A percentile compares a stretch with the other conserved stretches of the same genome.
Conservation (phyloP, 2,888 invertebrate genomes). For the Saturnia japonica region DNA sequence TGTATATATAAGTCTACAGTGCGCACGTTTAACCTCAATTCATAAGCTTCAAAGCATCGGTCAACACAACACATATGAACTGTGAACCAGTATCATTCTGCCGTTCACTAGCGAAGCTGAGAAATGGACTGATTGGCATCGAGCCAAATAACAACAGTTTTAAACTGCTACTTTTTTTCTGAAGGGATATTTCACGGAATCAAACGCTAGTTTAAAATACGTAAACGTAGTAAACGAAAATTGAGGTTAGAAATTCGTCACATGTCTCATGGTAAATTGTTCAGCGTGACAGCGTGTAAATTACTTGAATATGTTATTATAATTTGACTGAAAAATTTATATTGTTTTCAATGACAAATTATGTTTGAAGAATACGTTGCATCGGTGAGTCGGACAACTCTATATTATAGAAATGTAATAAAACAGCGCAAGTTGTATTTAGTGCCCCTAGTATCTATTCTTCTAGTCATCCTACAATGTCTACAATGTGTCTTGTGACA, state of each 20-base stretch:
- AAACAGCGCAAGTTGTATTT: conserved; percentile 24
- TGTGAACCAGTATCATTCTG: conserved; percentile 73
- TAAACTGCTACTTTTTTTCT: conserved; percentile 50
- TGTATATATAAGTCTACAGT: conserved; percentile 45
- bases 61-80: conserved; percentile 69
- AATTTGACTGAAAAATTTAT: conserved; percentile 50
- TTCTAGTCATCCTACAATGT: conserved; percentile 18
- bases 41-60: conserved; percentile 69
- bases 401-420: conserved; percentile 20
- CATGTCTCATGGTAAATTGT: conserved; percentile 64
- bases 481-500: conserved; percentile 47
- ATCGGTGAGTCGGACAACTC: conserved; percentile 12
- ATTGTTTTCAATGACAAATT: conserved; percentile 42
- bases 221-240: conserved; percentile 59
- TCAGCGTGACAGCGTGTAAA: conserved; percentile 67
- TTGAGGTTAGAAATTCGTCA: conserved; percentile 67
- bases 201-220: conserved; percentile 47
- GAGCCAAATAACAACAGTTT: conserved; percentile 56
- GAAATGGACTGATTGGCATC: conserved; percentile 73
- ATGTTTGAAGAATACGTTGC: conserved; percentile 9
- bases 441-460: conserved; percentile 30
- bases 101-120: conserved; percentile 55
- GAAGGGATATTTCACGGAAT: conserved; percentile 54
- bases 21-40: conserved; percentile 69
- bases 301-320: conserved; percentile 57